Conservation (phyloP, 2,888 invertebrate genomes). For the Platycheirus rosarum region DNA sequence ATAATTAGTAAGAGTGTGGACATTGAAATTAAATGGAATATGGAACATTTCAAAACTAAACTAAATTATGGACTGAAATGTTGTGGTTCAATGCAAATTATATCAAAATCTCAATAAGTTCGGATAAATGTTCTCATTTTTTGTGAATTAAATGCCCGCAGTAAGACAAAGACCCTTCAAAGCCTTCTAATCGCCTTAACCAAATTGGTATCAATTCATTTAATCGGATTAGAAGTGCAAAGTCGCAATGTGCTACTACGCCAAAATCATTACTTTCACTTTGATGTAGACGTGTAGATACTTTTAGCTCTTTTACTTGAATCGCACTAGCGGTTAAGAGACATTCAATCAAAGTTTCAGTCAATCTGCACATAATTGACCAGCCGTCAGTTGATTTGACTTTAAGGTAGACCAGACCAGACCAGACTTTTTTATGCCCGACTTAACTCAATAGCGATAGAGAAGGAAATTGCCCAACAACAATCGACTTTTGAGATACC, state of each 20-base stretch:
- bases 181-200: constrained; percentile 60
- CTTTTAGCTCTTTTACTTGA: constrained; percentile 31
- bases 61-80: too few relatives aligned
- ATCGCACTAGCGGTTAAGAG: constrained; percentile 10
- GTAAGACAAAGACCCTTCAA: too few relatives aligned
- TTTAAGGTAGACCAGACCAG: constrained; percentile 48
- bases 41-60: too few relatives aligned
- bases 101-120: too few relatives aligned
- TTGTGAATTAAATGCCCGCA: constrained; percentile 24
- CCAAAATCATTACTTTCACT: constrained; percentile 70
- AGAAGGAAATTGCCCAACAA: constrained; percentile 34
- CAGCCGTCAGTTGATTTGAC: constrained; percentile 47
- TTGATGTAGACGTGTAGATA: constrained; percentile 49
- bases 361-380: constrained; percentile 71
- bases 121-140: too few relatives aligned
- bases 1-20: too few relatives aligned
- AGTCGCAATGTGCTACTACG: constrained; percentile 47
- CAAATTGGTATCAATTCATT: constrained; percentile 62
- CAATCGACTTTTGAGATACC: constrained; percentile 30
- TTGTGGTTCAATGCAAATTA: too few relatives aligned
- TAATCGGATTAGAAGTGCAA: constrained; percentile 63
- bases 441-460: neutral
- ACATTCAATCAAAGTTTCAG: constrained; percentile 71
- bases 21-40: too few relatives aligned
- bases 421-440: neutral